A percentile compares a stretch with the other conserved stretches of the same genome.
Conservation (phyloP, 2,888 invertebrate genomes). For the Malachius bipustulatus region DNA sequence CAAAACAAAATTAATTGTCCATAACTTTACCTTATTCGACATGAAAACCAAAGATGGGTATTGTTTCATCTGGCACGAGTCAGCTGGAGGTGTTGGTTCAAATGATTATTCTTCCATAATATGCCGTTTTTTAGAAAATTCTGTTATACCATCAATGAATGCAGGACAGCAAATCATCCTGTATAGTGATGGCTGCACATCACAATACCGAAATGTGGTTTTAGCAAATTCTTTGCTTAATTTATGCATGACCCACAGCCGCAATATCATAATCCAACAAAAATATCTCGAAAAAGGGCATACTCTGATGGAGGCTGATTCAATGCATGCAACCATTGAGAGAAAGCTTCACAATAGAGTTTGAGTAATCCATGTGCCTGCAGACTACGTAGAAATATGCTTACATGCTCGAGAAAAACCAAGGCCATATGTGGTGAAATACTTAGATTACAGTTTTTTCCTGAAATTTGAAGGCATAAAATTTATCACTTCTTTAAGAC, state of each 20-base stretch:
- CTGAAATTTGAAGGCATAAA: background rate
- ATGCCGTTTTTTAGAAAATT: slow-evolving; percentile 7
- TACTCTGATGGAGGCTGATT: slow-evolving; percentile 4
- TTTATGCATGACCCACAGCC: background rate
- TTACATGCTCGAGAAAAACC: background rate
- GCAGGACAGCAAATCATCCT: background rate
- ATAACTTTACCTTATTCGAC: slow-evolving; percentile 13
- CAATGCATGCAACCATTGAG: slow-evolving; percentile 2
- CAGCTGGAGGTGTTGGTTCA: slow-evolving; percentile 7
- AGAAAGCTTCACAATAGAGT: background rate
- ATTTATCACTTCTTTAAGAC: slow-evolving; percentile 3
- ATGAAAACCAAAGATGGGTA: slow-evolving; percentile 8
- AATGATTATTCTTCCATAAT: slow-evolving; percentile 12
- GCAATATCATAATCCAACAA: background rate
- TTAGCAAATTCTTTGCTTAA: background rate
- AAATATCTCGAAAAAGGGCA: slow-evolving; percentile 1
- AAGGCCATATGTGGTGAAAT: slow-evolving; percentile 2
- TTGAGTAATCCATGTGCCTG: slow-evolving; percentile 4
- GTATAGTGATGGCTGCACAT: background rate
- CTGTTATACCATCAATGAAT: background rate
- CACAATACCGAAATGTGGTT: background rate
- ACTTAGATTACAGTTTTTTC: slow-evolving; percentile 3
- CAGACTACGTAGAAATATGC: background rate
- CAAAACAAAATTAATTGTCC: slow-evolving; percentile 13
- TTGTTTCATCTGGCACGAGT: slow-evolving; percentile 14